Evolutionary conservation across 2,113 vertebrate species (phyloP).

Genomic region (Hypanus sabinus): DNA sequence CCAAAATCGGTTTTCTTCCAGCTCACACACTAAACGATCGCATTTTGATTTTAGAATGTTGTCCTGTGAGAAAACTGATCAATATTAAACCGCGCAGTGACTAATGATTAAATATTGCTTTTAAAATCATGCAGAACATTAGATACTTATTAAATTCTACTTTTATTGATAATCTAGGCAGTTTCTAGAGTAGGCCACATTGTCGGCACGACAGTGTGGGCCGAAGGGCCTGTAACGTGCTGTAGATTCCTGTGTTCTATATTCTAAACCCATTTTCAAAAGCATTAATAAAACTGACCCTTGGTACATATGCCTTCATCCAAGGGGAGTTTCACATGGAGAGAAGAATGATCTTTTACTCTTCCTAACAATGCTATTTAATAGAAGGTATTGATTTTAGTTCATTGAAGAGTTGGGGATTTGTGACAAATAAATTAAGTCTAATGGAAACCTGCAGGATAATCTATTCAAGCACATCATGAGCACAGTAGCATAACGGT

Average conservation of each 20-base stretch:
- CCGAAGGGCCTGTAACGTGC: too few species aligned
- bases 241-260: too few species aligned
- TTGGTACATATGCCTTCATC: too few species aligned
- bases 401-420: neutral
- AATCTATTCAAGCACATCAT: neutral
- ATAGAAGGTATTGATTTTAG: neutral
- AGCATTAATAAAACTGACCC: neutral
- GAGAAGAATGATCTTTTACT: too few species aligned
- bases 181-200: too few species aligned
- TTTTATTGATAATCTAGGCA: neutral
- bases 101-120: too few species aligned
- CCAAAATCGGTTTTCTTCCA: neutral
- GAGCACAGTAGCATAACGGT: too few species aligned
- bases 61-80: neutral
- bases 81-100: too few species aligned
- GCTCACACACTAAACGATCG: neutral
- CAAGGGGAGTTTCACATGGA: too few species aligned
- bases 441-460: neutral
- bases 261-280: neutral
- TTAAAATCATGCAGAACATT: too few species aligned
- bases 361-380: neutral
- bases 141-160: neutral
- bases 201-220: too few species aligned
- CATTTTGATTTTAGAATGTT: neutral
- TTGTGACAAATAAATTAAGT: neutral